These are phyloP conservation scores for Balaeniceps rex DNA, from an alignment of 2,113 vertebrate species.

Conservation along the genomic window DNA sequence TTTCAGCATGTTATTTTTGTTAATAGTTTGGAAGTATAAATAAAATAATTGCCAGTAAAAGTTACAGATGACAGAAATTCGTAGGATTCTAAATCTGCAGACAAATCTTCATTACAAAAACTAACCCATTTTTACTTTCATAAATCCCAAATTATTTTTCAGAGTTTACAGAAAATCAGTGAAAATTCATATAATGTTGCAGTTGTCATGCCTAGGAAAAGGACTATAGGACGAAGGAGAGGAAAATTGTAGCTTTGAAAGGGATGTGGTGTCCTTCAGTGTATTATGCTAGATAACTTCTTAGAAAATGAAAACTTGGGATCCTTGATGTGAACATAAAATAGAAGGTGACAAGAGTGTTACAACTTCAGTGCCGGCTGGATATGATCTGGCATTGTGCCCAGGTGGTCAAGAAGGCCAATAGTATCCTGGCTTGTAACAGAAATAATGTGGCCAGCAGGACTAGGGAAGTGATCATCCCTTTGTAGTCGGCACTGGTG, in stretches of 20 bases:
- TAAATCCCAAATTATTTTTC: background rate
- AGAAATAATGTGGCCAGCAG: background rate
- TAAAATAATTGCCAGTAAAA: background rate
- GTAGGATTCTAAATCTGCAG: background rate
- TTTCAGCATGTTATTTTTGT: background rate
- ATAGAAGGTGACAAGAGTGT: background rate
- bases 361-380: background rate
- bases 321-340: background rate
- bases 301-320: background rate
- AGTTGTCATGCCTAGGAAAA: background rate
- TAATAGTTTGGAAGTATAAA: background rate
- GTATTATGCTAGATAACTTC: background rate
- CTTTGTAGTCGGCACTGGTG: rapidly evolving
- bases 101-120: background rate
- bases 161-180: background rate
- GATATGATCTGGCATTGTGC: background rate
- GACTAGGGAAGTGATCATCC: rapidly evolving
- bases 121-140: background rate
- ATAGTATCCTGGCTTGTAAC: background rate
- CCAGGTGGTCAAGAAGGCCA: background rate
- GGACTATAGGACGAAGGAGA: background rate
- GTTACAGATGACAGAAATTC: background rate
- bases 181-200: background rate
- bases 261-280: background rate
- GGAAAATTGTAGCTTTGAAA: background rate